phyloP scores from a whole-genome alignment of 2,113 vertebrate species.

The Vimba vimba region DNA sequence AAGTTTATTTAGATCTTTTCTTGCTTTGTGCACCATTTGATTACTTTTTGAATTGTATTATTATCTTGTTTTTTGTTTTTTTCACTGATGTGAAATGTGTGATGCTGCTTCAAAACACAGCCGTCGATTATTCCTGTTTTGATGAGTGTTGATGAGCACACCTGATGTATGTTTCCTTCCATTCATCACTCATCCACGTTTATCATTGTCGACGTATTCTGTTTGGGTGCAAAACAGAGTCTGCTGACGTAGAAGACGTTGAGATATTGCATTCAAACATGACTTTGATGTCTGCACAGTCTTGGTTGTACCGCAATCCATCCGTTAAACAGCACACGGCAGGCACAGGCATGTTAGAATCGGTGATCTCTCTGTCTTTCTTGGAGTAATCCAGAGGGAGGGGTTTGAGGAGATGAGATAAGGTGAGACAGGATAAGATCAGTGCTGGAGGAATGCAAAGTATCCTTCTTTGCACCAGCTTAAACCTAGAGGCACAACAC shows the following conservation, averaged over 20 bases:
- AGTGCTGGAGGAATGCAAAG: slow-evolving; percentile 43
- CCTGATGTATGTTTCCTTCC: background rate
- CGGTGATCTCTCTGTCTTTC: slow-evolving; percentile 16
- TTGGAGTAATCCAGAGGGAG: slow-evolving; percentile 28
- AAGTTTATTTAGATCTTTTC: background rate
- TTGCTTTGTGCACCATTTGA: background rate
- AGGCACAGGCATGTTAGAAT: slow-evolving; percentile 25
- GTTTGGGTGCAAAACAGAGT: background rate
- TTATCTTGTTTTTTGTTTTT: background rate
- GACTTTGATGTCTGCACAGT: slow-evolving; percentile 16
- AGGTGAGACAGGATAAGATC: slow-evolving; percentile 59
- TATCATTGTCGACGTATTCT: background rate
- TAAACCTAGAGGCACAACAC: slow-evolving; percentile 2
- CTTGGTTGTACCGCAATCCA: background rate
- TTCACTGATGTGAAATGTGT: too few species aligned
- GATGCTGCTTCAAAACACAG: background rate
- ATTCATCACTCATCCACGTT: slow-evolving; percentile 18
- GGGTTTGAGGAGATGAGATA: slow-evolving; percentile 39
- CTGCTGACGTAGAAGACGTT: slow-evolving; percentile 2
- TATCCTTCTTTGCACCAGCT: slow-evolving; percentile 21
- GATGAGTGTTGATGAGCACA: background rate
- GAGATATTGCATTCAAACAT: slow-evolving; percentile 17
- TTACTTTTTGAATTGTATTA: background rate
- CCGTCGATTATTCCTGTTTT: background rate
- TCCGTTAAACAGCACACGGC: background rate